A percentile compares a stretch with the other conserved stretches of the same genome.
Conservation (phyloP, 2,113 vertebrate species). For the Varanus salvator region DNA sequence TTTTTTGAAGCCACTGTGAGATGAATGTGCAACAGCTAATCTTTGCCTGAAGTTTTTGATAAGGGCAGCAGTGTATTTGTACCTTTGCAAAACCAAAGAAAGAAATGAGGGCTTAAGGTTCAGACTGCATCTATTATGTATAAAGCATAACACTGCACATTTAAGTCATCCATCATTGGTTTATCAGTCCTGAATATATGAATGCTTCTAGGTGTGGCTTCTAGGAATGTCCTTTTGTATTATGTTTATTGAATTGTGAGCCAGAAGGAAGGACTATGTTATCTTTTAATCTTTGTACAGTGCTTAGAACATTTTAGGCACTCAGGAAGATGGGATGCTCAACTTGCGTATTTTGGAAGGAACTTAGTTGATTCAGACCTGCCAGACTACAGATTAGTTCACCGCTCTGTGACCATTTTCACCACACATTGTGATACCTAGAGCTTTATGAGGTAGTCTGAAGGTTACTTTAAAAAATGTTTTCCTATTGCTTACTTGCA, state of each 20-base stretch:
- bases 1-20: neutral
- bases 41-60: neutral
- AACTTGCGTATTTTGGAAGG: neutral
- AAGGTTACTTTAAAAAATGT: no score
- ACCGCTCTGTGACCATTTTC: no score
- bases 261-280: neutral
- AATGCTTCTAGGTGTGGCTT: neutral
- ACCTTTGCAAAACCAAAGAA: neutral
- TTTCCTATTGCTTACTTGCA: no score
- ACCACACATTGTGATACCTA: no score
- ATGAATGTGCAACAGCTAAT: neutral
- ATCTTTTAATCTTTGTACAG: neutral
- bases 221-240: neutral
- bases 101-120: constrained; percentile 56
- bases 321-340: neutral
- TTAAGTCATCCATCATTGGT: constrained; percentile 39
- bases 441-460: no score
- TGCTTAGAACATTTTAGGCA: neutral
- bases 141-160: constrained; percentile 53
- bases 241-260: neutral
- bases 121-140: constrained; percentile 41
- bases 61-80: neutral
- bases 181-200: neutral
- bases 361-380: no score
- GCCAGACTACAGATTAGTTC: no score